Percentiles rank a stretch among this genome's conserved stretches.
phyloP scores from a whole-genome alignment of 2,797 vertebrate genomes.

The Apogon hyalosoma region DNA sequence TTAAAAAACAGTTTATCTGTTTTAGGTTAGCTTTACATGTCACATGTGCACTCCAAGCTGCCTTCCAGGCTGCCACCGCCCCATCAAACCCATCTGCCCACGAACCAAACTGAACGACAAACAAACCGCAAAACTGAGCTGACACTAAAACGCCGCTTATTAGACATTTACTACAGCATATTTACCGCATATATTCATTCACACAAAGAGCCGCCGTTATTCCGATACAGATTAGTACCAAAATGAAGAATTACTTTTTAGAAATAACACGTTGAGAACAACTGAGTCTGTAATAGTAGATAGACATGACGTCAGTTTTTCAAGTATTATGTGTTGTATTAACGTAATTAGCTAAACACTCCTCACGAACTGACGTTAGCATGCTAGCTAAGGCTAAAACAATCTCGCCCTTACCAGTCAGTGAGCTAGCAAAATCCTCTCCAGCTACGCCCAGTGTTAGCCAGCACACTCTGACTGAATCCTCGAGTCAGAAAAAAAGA shows the following conservation, averaged over 20 bases:
- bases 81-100: constrained; percentile 56
- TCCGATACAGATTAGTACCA: neutral
- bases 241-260: neutral
- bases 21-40: constrained; percentile 14
- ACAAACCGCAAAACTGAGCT: neutral
- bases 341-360: constrained; percentile 26
- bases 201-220: neutral
- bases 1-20: neutral
- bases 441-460: constrained; percentile 82
- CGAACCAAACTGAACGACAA: constrained; percentile 13
- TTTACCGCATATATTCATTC: constrained; percentile 3
- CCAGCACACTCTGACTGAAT: constrained; percentile 44
- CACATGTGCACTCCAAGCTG: constrained; percentile 47
- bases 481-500: constrained; percentile 16
- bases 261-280: neutral
- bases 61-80: constrained; percentile 79
- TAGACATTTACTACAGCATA: neutral
- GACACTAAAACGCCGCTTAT: constrained; percentile 24
- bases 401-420: constrained; percentile 67
- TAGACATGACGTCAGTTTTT: neutral
- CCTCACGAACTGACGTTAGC: constrained; percentile 46
- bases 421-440: constrained; percentile 63
- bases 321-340: neutral
- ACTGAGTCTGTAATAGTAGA: neutral
- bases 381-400: constrained; percentile 58